Conservation (phyloP, 2,888 invertebrate genomes). For the Nebria salina region DNA sequence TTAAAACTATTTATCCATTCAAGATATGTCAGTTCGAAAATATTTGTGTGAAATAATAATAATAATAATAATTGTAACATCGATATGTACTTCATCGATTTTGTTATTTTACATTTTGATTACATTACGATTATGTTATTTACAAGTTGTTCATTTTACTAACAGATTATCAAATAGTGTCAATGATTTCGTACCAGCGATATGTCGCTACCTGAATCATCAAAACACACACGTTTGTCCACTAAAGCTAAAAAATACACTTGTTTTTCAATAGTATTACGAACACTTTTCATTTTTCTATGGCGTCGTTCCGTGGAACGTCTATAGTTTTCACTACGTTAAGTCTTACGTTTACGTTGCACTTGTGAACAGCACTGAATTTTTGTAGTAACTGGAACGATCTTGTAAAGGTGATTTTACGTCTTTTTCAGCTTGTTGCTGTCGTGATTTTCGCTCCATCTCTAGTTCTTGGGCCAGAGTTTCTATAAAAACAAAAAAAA, state of each 20-base stretch:
- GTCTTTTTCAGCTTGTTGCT: slow-evolving; percentile 81
- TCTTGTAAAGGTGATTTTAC: slow-evolving; percentile 88
- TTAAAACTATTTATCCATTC: slow-evolving; percentile 10
- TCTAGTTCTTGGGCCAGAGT: slow-evolving; percentile 87
- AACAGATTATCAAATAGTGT: neutral
- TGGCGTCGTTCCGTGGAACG: slow-evolving; percentile 2
- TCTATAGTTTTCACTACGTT: slow-evolving; percentile 10
- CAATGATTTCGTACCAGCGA: neutral
- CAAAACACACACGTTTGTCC: neutral
- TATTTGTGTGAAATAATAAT: slow-evolving; percentile 16
- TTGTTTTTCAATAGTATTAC: neutral
- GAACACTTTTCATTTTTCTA: slow-evolving; percentile 15
- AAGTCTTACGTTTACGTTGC: slow-evolving; percentile 70
- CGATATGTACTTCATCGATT: slow-evolving; percentile 2
- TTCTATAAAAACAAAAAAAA: slow-evolving; percentile 69
- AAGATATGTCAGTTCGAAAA: slow-evolving; percentile 37
- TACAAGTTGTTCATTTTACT: neutral
- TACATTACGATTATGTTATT: slow-evolving; percentile 13
- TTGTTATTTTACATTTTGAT: slow-evolving; percentile 12
- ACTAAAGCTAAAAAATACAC: slow-evolving; percentile 12
- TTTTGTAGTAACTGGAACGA: slow-evolving; percentile 85
- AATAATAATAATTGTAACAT: slow-evolving; percentile 12
- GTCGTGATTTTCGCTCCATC: slow-evolving; percentile 86
- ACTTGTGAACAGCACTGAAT: slow-evolving; percentile 88
- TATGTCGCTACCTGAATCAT: neutral